These are phyloP conservation scores for Himalopsyche japonica DNA, from an alignment of 2,888 invertebrate species.

Conservation along the genomic window DNA sequence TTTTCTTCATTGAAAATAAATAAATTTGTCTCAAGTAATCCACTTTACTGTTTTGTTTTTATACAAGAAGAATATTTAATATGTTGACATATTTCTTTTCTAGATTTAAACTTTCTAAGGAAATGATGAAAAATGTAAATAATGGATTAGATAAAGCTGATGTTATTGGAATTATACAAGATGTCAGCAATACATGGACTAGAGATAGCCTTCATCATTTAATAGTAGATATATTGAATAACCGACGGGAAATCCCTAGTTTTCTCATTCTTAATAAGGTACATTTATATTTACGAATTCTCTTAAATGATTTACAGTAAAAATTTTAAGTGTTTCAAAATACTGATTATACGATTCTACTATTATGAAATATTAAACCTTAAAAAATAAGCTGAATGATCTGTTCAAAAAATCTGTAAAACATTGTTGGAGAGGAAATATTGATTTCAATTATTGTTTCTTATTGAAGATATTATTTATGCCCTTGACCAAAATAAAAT, in stretches of 20 bases:
- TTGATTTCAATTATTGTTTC: background rate
- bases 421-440: no score
- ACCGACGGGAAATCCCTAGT: constrained; percentile 63
- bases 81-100: background rate
- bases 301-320: no score
- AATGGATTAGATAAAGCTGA: constrained; percentile 71
- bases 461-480: constrained; percentile 28
- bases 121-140: constrained; percentile 59
- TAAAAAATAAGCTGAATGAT: no score
- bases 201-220: constrained; percentile 70
- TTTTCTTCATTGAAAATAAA: no score
- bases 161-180: constrained; percentile 84
- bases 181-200: constrained; percentile 72
- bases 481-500: background rate
- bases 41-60: no score
- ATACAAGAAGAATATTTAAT: no score
- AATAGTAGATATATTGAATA: constrained; percentile 69
- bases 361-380: no score
- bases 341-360: no score
- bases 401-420: no score
- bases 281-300: constrained; percentile 42
- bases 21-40: no score
- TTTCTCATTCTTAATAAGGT: constrained; percentile 92
- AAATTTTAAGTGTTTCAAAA: no score
- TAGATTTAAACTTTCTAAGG: constrained; percentile 35